Evolutionary conservation across 2,888 invertebrate species (phyloP).

Genomic region (Conchocele bisecta): DNA sequence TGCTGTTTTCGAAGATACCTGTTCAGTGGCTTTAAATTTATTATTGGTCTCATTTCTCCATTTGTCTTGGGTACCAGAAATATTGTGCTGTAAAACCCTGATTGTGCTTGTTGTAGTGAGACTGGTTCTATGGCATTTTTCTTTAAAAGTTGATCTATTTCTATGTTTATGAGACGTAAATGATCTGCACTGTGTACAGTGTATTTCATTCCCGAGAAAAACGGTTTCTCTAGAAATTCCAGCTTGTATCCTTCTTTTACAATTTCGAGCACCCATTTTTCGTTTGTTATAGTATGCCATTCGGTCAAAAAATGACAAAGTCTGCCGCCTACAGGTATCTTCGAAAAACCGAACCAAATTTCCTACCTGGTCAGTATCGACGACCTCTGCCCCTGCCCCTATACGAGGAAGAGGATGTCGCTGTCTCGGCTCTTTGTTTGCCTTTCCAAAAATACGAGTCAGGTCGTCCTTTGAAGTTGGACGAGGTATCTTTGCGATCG

Average conservation of each 20-base stretch:
- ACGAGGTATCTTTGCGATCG: constrained; percentile 5
- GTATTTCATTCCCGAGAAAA: constrained; percentile 17
- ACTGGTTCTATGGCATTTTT: constrained; percentile 45
- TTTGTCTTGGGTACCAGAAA: constrained; percentile 29
- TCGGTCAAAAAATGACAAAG: constrained; percentile 9
- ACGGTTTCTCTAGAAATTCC: constrained; percentile 21
- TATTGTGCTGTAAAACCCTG: constrained; percentile 52
- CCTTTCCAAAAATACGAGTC: too few relatives aligned
- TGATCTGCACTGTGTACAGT: constrained; percentile 16
- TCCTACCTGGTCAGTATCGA: constrained; percentile 31
- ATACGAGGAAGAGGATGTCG: too few relatives aligned
- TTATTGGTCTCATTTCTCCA: neutral
- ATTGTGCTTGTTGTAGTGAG: constrained; percentile 2
- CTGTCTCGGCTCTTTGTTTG: too few relatives aligned
- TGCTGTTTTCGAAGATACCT: constrained; percentile 47
- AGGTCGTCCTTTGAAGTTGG: neutral
- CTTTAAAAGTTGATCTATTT: constrained; percentile 26
- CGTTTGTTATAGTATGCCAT: constrained; percentile 32
- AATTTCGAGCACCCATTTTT: constrained; percentile 28
- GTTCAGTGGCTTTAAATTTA: constrained; percentile 38
- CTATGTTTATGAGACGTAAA: constrained; percentile 6
- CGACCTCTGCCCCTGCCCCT: neutral
- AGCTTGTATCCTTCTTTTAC: constrained; percentile 41
- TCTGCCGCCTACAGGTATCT: constrained; percentile 41
- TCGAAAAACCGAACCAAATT: constrained; percentile 23